These are phyloP conservation scores for Gallinago nigripennis DNA, from an alignment of 2,797 vertebrate species.

Conservation along the genomic window DNA sequence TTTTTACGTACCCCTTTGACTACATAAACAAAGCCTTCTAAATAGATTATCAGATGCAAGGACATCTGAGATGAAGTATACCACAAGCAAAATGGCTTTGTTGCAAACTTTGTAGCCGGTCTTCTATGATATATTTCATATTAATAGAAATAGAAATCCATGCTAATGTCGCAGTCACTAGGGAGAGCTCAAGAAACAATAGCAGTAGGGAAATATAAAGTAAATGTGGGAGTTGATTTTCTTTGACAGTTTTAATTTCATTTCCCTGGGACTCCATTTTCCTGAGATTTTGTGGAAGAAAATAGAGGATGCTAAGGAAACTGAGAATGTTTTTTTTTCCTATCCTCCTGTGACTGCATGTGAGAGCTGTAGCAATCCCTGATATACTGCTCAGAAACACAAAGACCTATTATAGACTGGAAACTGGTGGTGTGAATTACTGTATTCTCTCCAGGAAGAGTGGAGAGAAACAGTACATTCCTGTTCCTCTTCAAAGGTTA, in stretches of 20 bases:
- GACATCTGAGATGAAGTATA: neutral
- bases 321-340: neutral
- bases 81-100: neutral
- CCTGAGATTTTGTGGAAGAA: neutral
- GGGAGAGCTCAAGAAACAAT: neutral
- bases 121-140: neutral
- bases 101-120: neutral
- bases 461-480: neutral
- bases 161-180: neutral
- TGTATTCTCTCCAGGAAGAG: neutral
- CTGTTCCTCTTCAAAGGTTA: neutral
- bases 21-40: neutral
- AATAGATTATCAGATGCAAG: neutral
- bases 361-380: neutral
- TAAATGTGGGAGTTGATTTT: neutral
- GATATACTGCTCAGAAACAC: neutral
- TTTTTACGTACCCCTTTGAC: neutral
- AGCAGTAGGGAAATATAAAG: neutral
- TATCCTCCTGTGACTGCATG: neutral
- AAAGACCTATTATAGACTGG: neutral
- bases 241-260: neutral
- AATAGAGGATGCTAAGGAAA: neutral
- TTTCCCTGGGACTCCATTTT: neutral
- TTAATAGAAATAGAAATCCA: neutral
- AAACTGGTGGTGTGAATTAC: neutral